phyloP scores from a whole-genome alignment of 2,888 invertebrate genomes.

The Baronia brevicornis region DNA sequence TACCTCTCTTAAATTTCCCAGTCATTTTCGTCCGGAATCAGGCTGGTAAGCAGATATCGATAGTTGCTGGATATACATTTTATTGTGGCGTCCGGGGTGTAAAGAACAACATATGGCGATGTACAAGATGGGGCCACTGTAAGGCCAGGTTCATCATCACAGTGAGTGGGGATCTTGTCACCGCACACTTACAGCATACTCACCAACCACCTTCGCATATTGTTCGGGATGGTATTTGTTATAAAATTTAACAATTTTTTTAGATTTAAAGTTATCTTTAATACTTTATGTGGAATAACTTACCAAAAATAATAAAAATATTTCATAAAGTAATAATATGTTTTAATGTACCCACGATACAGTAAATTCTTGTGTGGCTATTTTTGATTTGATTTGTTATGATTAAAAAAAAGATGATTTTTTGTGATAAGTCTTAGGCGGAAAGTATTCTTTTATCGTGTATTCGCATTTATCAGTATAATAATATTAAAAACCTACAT shows the following conservation, averaged over 20 bases:
- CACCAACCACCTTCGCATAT: slow-evolving; percentile 21
- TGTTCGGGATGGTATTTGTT: slow-evolving; percentile 23
- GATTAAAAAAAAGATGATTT: no score
- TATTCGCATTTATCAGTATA: no score
- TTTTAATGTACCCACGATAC: no score
- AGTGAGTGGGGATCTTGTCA: slow-evolving; percentile 13
- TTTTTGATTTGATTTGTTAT: neutral
- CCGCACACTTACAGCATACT: slow-evolving; percentile 19
- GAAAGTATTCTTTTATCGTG: no score
- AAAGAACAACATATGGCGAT: slow-evolving; percentile 26
- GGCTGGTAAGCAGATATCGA: slow-evolving; percentile 27
- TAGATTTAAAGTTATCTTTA: neutral
- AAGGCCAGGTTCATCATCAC: slow-evolving; percentile 24
- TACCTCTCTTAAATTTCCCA: slow-evolving; percentile 16
- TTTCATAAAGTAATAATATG: no score
- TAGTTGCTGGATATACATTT: slow-evolving; percentile 29
- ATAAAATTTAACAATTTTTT: slow-evolving; percentile 17
- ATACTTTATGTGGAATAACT: no score
- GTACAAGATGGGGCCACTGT: slow-evolving; percentile 24
- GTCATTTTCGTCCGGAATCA: slow-evolving; percentile 22
- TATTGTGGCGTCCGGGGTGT: slow-evolving; percentile 21
- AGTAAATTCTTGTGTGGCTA: neutral
- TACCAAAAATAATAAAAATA: no score
- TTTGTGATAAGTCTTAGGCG: no score
- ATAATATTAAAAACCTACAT: no score